Evolutionary conservation across 2,888 invertebrate genomes (phyloP).

Genomic region (Scaptomyza flava): DNA sequence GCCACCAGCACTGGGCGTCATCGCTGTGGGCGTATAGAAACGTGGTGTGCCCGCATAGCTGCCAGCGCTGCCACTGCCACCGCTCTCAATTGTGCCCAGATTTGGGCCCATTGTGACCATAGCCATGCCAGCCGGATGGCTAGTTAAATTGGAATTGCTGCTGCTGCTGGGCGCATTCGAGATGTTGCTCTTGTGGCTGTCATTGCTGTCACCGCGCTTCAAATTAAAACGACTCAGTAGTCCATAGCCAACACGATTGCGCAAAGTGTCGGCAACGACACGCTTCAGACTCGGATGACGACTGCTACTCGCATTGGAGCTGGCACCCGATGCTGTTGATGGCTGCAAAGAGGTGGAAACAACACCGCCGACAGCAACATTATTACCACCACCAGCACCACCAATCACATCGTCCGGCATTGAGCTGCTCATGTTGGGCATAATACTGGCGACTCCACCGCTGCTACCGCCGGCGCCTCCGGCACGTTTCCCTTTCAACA

Average conservation of each 20-base stretch:
- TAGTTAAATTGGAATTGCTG: slow-evolving; percentile 79
- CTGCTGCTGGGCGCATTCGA: slow-evolving; percentile 75
- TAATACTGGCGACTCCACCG: slow-evolving; percentile 49
- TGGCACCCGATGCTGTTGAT: slow-evolving; percentile 77
- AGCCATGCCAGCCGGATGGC: slow-evolving; percentile 62
- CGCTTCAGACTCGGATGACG: slow-evolving; percentile 75
- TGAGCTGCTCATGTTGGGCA: slow-evolving; percentile 75
- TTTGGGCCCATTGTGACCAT: slow-evolving; percentile 57
- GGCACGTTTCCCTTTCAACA: slow-evolving; percentile 58
- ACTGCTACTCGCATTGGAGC: slow-evolving; percentile 78
- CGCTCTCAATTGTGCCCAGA: slow-evolving; percentile 71
- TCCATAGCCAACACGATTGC: slow-evolving; percentile 44
- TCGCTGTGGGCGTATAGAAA: slow-evolving; percentile 67
- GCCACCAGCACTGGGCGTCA: slow-evolving; percentile 43
- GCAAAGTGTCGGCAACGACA: slow-evolving; percentile 75
- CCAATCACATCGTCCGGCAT: slow-evolving; percentile 78
- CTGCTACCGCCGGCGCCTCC: slow-evolving; percentile 10
- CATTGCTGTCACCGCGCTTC: slow-evolving; percentile 80
- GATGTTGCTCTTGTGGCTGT: slow-evolving; percentile 77
- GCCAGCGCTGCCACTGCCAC: slow-evolving; percentile 80
- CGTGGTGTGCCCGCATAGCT: slow-evolving; percentile 76
- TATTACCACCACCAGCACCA: slow-evolving; percentile 24
- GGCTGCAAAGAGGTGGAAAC: slow-evolving; percentile 74
- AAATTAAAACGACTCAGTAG: slow-evolving; percentile 79
- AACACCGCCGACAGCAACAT: slow-evolving; percentile 12